Conservation (phyloP, 2,888 invertebrate species). For the Scaptomyza reducta region DNA sequence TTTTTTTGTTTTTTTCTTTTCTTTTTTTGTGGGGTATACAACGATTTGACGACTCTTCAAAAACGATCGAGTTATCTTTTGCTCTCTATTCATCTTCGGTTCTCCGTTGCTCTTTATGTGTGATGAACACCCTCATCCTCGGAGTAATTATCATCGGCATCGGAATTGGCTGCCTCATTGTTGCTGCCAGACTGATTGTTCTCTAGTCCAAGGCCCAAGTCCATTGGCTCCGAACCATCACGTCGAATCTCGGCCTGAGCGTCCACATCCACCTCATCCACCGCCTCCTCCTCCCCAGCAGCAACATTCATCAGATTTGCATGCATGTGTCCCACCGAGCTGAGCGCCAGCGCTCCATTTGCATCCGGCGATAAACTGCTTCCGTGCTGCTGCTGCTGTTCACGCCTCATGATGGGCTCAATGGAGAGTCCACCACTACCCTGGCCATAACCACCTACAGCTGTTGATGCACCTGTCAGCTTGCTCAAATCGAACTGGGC, state of each 20-base stretch:
- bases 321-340: constrained; percentile 54
- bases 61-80: constrained; percentile 24
- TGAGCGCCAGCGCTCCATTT: constrained; percentile 56
- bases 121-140: constrained; percentile 84
- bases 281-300: constrained; percentile 9
- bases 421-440: constrained; percentile 77
- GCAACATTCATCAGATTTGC: constrained; percentile 34
- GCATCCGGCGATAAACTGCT: constrained; percentile 61
- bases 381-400: constrained; percentile 56
- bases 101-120: constrained; percentile 69
- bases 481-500: constrained; percentile 84
- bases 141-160: constrained; percentile 83
- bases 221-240: constrained; percentile 84
- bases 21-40: constrained; percentile 64
- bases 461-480: constrained; percentile 65
- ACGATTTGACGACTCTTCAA: constrained; percentile 48
- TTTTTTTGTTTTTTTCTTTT: constrained; percentile 22
- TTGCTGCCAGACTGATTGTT: constrained; percentile 82
- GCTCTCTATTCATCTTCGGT: constrained; percentile 26
- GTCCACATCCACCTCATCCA: constrained; percentile 61
- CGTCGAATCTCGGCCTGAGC: constrained; percentile 76
- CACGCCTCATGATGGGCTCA: constrained; percentile 82
- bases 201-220: constrained; percentile 82
- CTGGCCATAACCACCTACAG: constrained; percentile 44
- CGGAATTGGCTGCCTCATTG: constrained; percentile 81